phyloP scores from a whole-genome alignment of 2,888 invertebrate genomes.

The Protodeltote pygarga region DNA sequence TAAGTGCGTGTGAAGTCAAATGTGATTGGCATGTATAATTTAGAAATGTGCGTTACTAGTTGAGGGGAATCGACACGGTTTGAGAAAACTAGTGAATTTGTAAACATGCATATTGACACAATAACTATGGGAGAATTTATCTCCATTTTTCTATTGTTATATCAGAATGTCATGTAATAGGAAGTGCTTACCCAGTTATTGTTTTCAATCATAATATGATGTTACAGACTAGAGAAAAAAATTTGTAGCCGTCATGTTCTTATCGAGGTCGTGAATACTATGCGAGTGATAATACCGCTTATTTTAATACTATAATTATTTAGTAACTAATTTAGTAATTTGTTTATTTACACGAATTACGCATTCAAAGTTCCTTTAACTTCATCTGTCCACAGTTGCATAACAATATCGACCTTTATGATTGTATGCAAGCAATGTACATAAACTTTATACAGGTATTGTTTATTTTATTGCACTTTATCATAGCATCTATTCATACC shows the following conservation, averaged over 20 bases:
- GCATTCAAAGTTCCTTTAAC: slow-evolving; percentile 34
- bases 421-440: slow-evolving; percentile 24
- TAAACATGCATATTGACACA: slow-evolving; percentile 9
- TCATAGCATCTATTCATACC: slow-evolving; percentile 29
- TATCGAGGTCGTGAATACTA: slow-evolving; percentile 23
- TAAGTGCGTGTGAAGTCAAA: slow-evolving; percentile 36
- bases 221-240: slow-evolving; percentile 21
- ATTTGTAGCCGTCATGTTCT: slow-evolving; percentile 39
- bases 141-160: background rate
- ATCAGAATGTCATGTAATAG: slow-evolving; percentile 23
- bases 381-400: slow-evolving; percentile 21
- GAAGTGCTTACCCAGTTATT: slow-evolving; percentile 29
- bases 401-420: slow-evolving; percentile 24
- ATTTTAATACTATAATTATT: slow-evolving; percentile 9
- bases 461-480: slow-evolving; percentile 35
- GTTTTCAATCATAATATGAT: slow-evolving; percentile 19
- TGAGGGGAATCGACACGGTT: slow-evolving; percentile 12
- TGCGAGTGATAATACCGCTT: slow-evolving; percentile 1
- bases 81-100: slow-evolving; percentile 21
- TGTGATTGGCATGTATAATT: slow-evolving; percentile 48
- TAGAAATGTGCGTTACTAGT: slow-evolving; percentile 22
- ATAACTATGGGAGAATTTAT: slow-evolving; percentile 5
- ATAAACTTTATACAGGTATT: slow-evolving; percentile 16
- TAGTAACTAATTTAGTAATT: slow-evolving; percentile 10
- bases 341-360: slow-evolving; percentile 5